Evolutionary conservation across 2,888 invertebrate species (phyloP), one percentile per base, ranked within the genome.

Genomic region (Tromatobia lineatoria): DNA sequence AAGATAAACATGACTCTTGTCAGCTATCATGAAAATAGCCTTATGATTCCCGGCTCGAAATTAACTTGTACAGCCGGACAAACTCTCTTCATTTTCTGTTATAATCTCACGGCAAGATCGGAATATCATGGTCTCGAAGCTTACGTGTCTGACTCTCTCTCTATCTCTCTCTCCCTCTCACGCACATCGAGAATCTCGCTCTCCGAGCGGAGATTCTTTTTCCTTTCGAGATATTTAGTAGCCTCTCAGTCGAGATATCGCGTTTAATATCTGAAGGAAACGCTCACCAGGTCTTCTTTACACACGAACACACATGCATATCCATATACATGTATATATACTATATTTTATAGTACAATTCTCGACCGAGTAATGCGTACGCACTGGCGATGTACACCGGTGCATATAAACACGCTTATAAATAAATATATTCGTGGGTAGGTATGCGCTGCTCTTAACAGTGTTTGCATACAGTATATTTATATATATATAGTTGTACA

Each of bases 31-130:
- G 70, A 34, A 69, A 80, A 75, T 10, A 50, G 47, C n/a, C 47
- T 50, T 64, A 50, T 70, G 57, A 77, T 86, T 54, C 61, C 69
- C 76, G 71, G 71, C 66, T 42, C n/a, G 69, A 89, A 89, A 91
- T 91, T 91, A 91, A 92, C 91, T 91, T 88, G 90, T 92, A 83
- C 64, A 75, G 66, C 78, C 80, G 52, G 85, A 67, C 83, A 75
- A 25, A 45, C 23, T 74, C 74, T 74, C 69, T 18, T 52, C 42
- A 23, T 57, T 73, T 73, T 73, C 73, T 23, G n/a, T 47, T 87
- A 45, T 87, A 88, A 90, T 91, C 91, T 91, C 86, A 76, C 61
- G 47, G 73, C 70, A 73, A 82, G 88, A 90, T 91, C 89, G 89
- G 80, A 82, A 85, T 82, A 87, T 87, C 86, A 85, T 59, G 38